phyloP scores from a whole-genome alignment of 2,797 vertebrate species.

The Hoplostethus atlanticus region DNA sequence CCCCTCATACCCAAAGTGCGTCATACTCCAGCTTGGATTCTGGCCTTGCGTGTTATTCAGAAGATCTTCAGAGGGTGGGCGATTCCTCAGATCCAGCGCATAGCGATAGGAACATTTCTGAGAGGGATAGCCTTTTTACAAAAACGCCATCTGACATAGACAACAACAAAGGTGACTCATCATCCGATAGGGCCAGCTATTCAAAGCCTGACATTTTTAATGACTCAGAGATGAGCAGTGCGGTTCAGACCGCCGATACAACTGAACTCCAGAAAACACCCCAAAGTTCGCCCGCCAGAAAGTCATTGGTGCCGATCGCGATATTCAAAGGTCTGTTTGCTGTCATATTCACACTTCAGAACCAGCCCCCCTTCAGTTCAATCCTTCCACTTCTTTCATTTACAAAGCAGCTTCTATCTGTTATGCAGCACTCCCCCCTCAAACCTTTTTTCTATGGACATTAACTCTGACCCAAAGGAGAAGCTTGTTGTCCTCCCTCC shows the following conservation, averaged over 20 bases:
- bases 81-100: background rate
- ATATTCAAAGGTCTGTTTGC: conserved; percentile 85
- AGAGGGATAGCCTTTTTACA: conserved; percentile 23
- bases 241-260: conserved; percentile 51
- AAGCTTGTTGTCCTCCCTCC: conserved; percentile 71
- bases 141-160: conserved; percentile 40
- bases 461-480: conserved; percentile 60
- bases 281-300: conserved; percentile 76
- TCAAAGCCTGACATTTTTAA: conserved; percentile 61
- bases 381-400: conserved; percentile 76
- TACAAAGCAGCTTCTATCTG: conserved; percentile 71
- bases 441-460: conserved; percentile 47
- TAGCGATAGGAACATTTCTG: conserved; percentile 18
- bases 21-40: conserved; percentile 5
- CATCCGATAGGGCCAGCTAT: conserved; percentile 21
- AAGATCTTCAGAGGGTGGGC: conserved; percentile 13
- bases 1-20: conserved; percentile 4
- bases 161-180: conserved; percentile 55
- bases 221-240: conserved; percentile 61
- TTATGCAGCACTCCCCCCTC: conserved; percentile 73
- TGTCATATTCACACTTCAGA: conserved; percentile 67
- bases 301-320: conserved; percentile 83
- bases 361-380: conserved; percentile 72
- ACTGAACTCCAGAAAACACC: conserved; percentile 63
- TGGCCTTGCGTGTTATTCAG: conserved; percentile 13